Conservation (phyloP, 2,888 invertebrate species). For the Oegoconia quadripuncta region DNA sequence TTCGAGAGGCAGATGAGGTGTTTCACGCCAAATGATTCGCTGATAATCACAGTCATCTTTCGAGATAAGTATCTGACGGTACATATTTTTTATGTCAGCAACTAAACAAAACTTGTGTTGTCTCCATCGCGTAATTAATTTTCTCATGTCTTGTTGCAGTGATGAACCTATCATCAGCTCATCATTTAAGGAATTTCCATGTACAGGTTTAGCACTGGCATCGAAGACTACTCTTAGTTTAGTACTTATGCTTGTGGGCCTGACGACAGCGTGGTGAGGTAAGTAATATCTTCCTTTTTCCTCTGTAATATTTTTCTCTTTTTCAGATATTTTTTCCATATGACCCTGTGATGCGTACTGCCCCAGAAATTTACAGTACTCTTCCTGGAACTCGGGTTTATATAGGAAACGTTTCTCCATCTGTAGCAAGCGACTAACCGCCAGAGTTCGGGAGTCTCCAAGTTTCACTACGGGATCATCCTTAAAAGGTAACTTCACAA, state of each 20-base stretch:
- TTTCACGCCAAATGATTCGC: constrained; percentile 13
- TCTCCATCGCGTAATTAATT: constrained; percentile 25
- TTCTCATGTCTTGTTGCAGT: constrained; percentile 25
- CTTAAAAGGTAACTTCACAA: constrained; percentile 1
- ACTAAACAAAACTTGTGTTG: constrained; percentile 22
- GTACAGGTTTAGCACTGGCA: constrained; percentile 18
- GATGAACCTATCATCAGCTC: constrained; percentile 21
- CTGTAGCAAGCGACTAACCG: constrained; percentile 18
- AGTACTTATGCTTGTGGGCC: constrained; percentile 22
- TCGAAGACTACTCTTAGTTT: constrained; percentile 25
- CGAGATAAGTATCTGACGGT: constrained; percentile 22
- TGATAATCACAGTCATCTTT: constrained; percentile 24
- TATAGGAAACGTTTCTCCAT: constrained; percentile 7
- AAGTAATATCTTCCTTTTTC: no score
- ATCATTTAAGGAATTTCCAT: constrained; percentile 21
- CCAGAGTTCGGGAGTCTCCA: not conserved
- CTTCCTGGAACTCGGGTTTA: not conserved
- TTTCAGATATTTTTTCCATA: constrained; percentile 6
- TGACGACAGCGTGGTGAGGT: constrained; percentile 25
- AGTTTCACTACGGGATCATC: no score
- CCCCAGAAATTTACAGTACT: not conserved
- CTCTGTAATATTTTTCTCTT: constrained; percentile 1
- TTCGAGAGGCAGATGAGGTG: constrained; percentile 13
- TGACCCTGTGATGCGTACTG: constrained; percentile 12
- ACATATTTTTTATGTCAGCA: constrained; percentile 31